Base-by-base conservation (phyloP, 2,888 invertebrate genomes). In the Ennomos quercinarius region DNA sequence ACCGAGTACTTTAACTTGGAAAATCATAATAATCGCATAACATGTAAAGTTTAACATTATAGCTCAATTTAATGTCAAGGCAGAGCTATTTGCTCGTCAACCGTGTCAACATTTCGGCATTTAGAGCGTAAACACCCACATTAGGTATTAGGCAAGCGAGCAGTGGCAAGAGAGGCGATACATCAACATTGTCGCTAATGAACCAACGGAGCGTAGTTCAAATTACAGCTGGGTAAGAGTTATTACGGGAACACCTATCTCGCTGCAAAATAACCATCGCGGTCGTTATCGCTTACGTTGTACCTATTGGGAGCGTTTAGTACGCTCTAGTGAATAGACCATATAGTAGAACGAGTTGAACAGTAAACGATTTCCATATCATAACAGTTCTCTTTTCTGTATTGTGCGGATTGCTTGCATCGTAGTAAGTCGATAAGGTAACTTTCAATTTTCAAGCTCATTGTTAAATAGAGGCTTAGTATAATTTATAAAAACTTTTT, bases 141-240 rank as follows among this genome's bases (percentile, higher is more conserved):
- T 57, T 61, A 53, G 52, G 39, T 48, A 48, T 58, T 53, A 58
- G 49, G 58, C 50, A 57, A 64, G 66, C 44, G 44, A 56, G 39
- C 67, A 67, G 52, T 52, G 58, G 62, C 59, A 71, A 64, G 64
- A 65, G 64, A 73, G 67, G 63, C 68, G 64, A 73, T 77, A 74
- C 66, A 74, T 80, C 72, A 75, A 67, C 72, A 74, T 58, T 73
- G 66, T 75, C 64, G 61, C 67, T 78, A 77, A 78, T 75, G 67
- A 70, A 70, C 70, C 70, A 71, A 76, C 70, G 71, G 71, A 76
- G 71, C 73, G 68, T 70, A 72, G 77, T 77, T 80, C 72, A 77
- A 86, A 82, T 85, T 81, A 82, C 84, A 79, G 76, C 81, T 73
- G 67, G 77, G 76, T 78, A 80, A 75, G 80, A 79, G 79, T 80